phyloP scores from a whole-genome alignment of 2,888 invertebrate species.

The Neoscelio sp. region DNA sequence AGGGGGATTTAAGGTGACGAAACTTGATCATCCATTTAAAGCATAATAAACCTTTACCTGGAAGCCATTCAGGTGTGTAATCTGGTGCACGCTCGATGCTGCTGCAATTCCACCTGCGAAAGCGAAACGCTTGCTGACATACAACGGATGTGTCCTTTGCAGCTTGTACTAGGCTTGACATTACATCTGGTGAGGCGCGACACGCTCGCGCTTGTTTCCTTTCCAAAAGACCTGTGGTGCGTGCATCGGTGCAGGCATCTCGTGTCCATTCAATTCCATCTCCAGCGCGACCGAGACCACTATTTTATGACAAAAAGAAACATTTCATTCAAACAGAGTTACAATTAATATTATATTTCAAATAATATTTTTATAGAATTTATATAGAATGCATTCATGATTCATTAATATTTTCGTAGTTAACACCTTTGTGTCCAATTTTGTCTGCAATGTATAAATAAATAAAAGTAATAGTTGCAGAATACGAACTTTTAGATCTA shows the following conservation, averaged over 20 bases:
- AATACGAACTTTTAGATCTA: no score
- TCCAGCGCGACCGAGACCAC: constrained; percentile 78
- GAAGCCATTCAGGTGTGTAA: constrained; percentile 90
- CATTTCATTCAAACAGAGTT: no score
- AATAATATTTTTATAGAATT: no score
- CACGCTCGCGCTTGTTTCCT: constrained; percentile 87
- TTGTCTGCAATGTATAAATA: no score
- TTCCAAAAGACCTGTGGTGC: constrained; percentile 85
- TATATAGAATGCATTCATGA: no score
- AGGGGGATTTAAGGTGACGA: background rate
- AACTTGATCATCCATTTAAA: background rate
- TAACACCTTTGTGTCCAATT: no score
- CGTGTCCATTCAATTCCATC: constrained; percentile 79
- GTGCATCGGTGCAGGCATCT: constrained; percentile 80
- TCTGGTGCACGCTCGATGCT: constrained; percentile 89
- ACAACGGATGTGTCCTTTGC: constrained; percentile 88
- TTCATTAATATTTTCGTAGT: no score
- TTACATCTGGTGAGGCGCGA: constrained; percentile 87
- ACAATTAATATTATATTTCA: no score
- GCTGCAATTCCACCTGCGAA: constrained; percentile 93
- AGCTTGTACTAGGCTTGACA: constrained; percentile 91
- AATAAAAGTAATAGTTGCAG: no score
- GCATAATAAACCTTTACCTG: constrained; percentile 85
- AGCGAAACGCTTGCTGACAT: constrained; percentile 89
- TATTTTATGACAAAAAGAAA: constrained; percentile 50